Base-by-base conservation (phyloP, 2,888 invertebrate species). In the Nemurella pictetii region DNA sequence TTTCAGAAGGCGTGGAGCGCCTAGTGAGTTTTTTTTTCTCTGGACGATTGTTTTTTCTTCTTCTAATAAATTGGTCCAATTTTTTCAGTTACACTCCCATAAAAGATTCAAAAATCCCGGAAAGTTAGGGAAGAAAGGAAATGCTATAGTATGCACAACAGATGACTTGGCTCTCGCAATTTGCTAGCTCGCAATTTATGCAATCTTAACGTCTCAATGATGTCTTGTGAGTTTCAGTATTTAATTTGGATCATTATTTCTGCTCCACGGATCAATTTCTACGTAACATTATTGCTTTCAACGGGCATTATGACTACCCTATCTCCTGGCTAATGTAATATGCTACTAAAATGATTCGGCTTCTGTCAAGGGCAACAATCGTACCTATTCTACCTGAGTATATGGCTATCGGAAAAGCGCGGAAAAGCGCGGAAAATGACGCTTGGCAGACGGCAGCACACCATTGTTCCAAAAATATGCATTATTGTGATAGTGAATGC, bases 11-110 rank as follows among this genome's bases (percentile, higher is more conserved):
- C 55, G 55, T 15, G 15, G 15, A 27, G 75, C 2, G 28, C 5
- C 25, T 27, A 75, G 28, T 9, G 75, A 28, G 28, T 1, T 5
- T 75, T 27, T 27, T 27, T 75, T 75, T 75, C 28, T 75, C 26
- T 26, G 2, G 75, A 28, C 75, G 28, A 75, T 75, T 26, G 28
- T 75, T 75, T 28, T 73, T 28, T 27, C 28, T 75, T 75, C 28
- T 28, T 75, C 28, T 75, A 75, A 75, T 75, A 75, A 75, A 75
- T 75, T 75, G 75, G 75, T 75, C 26, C 75, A 27, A 75, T 2
- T 27, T 75, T 75, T 75, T 75, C 75, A 75, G 75, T 75, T 75
- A 75, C 55, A 55, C 55, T 75, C 75, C 55, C 55, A 27, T 28
- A 27, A 28, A 75, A 75, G 75, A 75, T 75, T 75, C 75, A 75